Percentiles rank a stretch among this genome's conserved stretches.
phyloP scores from a whole-genome alignment of 2,797 vertebrate species.

The Decapterus maruadsi region DNA sequence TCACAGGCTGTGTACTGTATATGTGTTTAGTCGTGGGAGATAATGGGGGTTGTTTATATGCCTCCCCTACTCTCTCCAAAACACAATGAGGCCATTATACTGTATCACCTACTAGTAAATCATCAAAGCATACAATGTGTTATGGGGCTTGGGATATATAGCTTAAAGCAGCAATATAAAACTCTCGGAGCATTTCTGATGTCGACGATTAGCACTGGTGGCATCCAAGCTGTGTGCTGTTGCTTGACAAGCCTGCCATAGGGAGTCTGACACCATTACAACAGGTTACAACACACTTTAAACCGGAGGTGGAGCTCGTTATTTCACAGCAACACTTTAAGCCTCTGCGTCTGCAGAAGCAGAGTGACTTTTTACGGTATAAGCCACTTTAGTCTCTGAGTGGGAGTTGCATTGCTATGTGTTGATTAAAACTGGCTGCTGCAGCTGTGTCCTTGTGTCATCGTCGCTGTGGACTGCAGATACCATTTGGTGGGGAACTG shows the following conservation, averaged over 20 bases:
- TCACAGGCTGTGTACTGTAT: background rate
- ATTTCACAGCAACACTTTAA: slow-evolving; percentile 55
- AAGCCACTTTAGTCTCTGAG: slow-evolving; percentile 69
- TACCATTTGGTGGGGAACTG: slow-evolving; percentile 42
- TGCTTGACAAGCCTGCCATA: slow-evolving; percentile 35
- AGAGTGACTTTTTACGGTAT: slow-evolving; percentile 45
- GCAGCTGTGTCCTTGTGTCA: slow-evolving; percentile 80
- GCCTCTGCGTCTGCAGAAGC: slow-evolving; percentile 20
- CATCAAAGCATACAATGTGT: slow-evolving; percentile 16
- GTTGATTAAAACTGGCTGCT: slow-evolving; percentile 82
- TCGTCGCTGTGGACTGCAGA: slow-evolving; percentile 47
- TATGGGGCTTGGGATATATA: slow-evolving; percentile 1
- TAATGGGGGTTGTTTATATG: slow-evolving; percentile 24
- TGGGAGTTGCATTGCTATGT: slow-evolving; percentile 62
- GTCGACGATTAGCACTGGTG: slow-evolving; percentile 38
- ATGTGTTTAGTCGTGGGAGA: slow-evolving; percentile 1
- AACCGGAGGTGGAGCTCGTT: slow-evolving; percentile 41
- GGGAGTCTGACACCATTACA: slow-evolving; percentile 62
- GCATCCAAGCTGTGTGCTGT: background rate
- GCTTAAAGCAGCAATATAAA: slow-evolving; percentile 39
- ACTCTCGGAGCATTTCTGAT: slow-evolving; percentile 4
- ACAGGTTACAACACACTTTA: slow-evolving; percentile 60
- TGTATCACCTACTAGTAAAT: slow-evolving; percentile 41
- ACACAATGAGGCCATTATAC: slow-evolving; percentile 30
- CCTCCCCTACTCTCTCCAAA: slow-evolving; percentile 25